Evolutionary conservation across 2,888 invertebrate genomes (phyloP).

Genomic region (Cetonia aurata): DNA sequence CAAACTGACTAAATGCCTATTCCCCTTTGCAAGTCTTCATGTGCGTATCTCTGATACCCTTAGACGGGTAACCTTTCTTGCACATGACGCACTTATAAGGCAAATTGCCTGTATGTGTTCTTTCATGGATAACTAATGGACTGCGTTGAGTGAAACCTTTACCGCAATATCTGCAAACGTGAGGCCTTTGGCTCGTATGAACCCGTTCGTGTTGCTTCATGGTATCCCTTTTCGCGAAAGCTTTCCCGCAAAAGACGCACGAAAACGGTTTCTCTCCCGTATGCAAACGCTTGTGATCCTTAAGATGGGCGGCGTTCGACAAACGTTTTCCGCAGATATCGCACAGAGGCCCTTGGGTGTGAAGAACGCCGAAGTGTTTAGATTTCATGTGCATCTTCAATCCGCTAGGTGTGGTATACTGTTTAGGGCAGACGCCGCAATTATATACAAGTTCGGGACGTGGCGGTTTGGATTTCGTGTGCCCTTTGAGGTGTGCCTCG

Average conservation of each 20-base stretch:
- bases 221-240: slow-evolving; percentile 62
- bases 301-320: slow-evolving; percentile 69
- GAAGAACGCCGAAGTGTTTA: slow-evolving; percentile 63
- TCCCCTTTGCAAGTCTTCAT: slow-evolving; percentile 67
- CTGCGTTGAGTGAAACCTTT: slow-evolving; percentile 75
- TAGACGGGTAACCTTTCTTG: slow-evolving; percentile 73
- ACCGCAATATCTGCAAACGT: slow-evolving; percentile 71
- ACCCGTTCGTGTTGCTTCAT: slow-evolving; percentile 63
- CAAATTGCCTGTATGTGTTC: slow-evolving; percentile 74
- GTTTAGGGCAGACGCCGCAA: slow-evolving; percentile 64
- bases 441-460: slow-evolving; percentile 59
- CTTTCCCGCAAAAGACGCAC: slow-evolving; percentile 62
- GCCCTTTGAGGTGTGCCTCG: slow-evolving; percentile 58
- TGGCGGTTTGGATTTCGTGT: slow-evolving; percentile 52
- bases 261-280: slow-evolving; percentile 63
- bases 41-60: slow-evolving; percentile 74
- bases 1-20: not conserved
- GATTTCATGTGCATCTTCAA: slow-evolving; percentile 62
- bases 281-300: slow-evolving; percentile 63
- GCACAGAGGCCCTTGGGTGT: slow-evolving; percentile 65
- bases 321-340: slow-evolving; percentile 73
- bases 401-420: slow-evolving; percentile 64
- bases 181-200: slow-evolving; percentile 64
- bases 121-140: slow-evolving; percentile 74
- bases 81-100: slow-evolving; percentile 73